Base-by-base conservation (phyloP, 2,797 vertebrate species). In the Coregonus suidteri region DNA sequence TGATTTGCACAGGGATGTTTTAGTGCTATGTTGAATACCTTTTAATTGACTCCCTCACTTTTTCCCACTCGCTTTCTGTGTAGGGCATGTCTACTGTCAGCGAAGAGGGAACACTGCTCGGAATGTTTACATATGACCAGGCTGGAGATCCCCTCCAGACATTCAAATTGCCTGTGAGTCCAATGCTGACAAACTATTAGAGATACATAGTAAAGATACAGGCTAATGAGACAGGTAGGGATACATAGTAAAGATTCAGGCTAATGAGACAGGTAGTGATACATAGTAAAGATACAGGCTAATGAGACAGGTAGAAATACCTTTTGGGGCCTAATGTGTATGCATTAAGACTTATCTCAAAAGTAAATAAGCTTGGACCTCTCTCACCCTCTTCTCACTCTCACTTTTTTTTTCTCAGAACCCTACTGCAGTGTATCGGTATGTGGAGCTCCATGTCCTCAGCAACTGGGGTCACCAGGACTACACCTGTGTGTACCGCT, bases 391-490 rank as follows among this genome's bases (percentile, higher is more conserved):
- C 34, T 35, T 35, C 34, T 35, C 4, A 0, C 9, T 11, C 41
- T 4, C 0, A 3, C 31, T 34, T 2, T 34, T 34, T 34, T 34
- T 34, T 34, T 34, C 31, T 25, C 25, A 64, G 59, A n/a, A n/a
- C 25, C 6, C 18, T 64, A 11, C 18, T 0, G 59, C 59, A 64
- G 25, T n/a, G 18, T 64, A 64, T 25, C 6, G 11, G n/a, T 64
- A n/a, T 64, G 59, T 64, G 25, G 59, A 64, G 59, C 59, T 64
- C 16, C 59, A 25, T 64, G 25, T 64, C 59, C 25, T 11, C 59
- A 64, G n/a, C 59, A 64, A 64, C n/a, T 64, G 59, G 59, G 59
- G 59, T n/a, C 59, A 64, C 18, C 59, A n/a, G 16, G 59, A n/a
- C 6, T 64, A 64, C n/a, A 64, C 59, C n/a, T 64, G 59, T 59